Base-by-base conservation (phyloP, 2,888 invertebrate genomes). In the Alloscopus bannaensis region DNA sequence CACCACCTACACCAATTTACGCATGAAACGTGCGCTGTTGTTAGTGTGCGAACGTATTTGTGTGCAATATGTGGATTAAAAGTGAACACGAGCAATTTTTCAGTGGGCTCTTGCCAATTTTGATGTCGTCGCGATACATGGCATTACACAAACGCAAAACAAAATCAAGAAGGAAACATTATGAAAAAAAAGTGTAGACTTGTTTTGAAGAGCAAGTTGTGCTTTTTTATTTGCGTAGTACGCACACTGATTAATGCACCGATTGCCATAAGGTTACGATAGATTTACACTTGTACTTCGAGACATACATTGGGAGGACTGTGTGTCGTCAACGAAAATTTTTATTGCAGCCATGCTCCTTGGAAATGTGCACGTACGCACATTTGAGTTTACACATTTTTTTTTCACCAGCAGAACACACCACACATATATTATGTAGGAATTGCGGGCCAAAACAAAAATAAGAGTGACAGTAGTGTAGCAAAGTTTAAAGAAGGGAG, bases 1-100 rank as follows among this genome's bases (percentile, higher is more conserved):
- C 26, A 66, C 71, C 71, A 71, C 71, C 71, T 73, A 64, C 64
- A 64, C 72, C 52, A 73, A 65, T 73, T 66, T 73, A 65, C 72
- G 57, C 65, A 64, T 26, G 18, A 62, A 71, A 40, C 71, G 50
- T 60, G 26, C 45, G 64, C 18, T 18, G 22, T 24, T 45, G 13
- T n/a, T n/a, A 16, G 18, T 47, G 13, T 47, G n/a, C n/a, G n/a
- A n/a, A n/a, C n/a, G n/a, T n/a, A n/a, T n/a, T n/a, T n/a, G n/a
- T 18, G 13, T 18, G 26, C 42, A 64, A 40, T 45, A 31, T 20
- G 22, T 3, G 18, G 28, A 29, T 57, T 13, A 31, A 24, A 40
- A n/a, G n/a, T 16, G 13, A 52, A 68, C 52, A 40, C 55, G 36
- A 60, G 70, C 70, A 26, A 52, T 71, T 62, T n/a, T n/a, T 47